Percentiles rank a stretch among this genome's conserved stretches.
Evolutionary conservation across 1,140 invertebrate genomes (phyloP).

Genomic region (Stegodyphus mimosarum): DNA sequence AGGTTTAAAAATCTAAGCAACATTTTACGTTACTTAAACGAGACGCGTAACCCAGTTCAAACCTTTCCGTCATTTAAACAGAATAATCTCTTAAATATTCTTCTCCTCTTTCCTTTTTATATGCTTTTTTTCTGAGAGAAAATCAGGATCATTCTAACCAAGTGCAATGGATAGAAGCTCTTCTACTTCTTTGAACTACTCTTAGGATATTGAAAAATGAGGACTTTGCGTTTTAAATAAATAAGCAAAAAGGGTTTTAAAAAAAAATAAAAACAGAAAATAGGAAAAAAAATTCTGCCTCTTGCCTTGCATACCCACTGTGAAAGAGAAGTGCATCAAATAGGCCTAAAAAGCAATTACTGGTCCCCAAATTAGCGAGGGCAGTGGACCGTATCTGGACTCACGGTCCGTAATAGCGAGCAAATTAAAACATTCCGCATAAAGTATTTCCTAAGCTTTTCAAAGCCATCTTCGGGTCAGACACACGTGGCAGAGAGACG

Average conservation of each 20-base stretch:
- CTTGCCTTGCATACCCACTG: neutral
- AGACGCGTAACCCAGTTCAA: no score
- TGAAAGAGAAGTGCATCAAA: slow-evolving; percentile 32
- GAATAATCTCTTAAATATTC: no score
- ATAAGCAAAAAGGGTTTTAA: neutral
- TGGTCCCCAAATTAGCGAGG: slow-evolving; percentile 35
- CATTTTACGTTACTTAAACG: no score
- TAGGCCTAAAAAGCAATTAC: slow-evolving; percentile 58
- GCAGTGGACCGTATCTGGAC: slow-evolving; percentile 30
- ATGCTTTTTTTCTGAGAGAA: no score
- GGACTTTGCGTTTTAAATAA: neutral
- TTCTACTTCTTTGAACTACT: neutral
- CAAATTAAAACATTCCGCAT: slow-evolving; percentile 58
- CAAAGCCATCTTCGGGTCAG: slow-evolving; percentile 24
- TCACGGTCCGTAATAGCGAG: slow-evolving; percentile 14
- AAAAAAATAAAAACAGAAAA: neutral
- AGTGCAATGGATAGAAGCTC: no score
- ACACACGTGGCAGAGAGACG: slow-evolving; percentile 71
- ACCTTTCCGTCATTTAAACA: no score
- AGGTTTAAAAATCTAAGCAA: no score
- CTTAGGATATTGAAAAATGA: neutral
- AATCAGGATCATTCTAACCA: no score
- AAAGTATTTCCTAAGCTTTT: slow-evolving; percentile 46
- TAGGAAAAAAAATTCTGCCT: neutral
- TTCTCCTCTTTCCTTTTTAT: no score